Evolutionary conservation across 92 coral and sea anemone genomes (phyloP).

Genomic region (Actinostola sp.): DNA sequence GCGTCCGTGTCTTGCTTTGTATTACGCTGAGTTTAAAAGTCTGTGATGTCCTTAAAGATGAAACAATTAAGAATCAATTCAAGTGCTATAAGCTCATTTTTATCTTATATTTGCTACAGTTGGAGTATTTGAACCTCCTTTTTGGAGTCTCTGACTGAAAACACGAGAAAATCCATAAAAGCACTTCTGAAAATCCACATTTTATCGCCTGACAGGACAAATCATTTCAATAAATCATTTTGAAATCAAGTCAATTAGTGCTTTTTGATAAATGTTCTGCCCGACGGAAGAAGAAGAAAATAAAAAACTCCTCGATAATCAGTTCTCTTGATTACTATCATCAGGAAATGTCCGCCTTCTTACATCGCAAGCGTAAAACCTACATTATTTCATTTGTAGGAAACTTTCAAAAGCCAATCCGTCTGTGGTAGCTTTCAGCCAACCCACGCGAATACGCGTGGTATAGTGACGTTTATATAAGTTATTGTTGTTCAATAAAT

Average conservation of each 20-base stretch:
- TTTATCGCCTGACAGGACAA: not conserved
- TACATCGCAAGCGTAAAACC: not conserved
- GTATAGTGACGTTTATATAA: slow-evolving; percentile 19
- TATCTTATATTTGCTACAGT: slow-evolving; percentile 11
- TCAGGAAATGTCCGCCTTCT: slow-evolving; percentile 8
- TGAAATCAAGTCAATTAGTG: too few species aligned
- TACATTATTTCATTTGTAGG: not conserved
- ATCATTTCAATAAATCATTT: not conserved
- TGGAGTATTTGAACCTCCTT: not conserved
- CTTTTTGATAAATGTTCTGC: too few species aligned
- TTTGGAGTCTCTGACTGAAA: not conserved
- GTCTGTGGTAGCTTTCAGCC: not conserved
- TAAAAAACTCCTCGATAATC: not conserved
- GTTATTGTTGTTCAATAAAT: slow-evolving; percentile 9
- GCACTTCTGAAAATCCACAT: not conserved
- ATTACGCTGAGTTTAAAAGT: not conserved
- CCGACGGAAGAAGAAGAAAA: not conserved
- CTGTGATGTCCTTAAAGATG: not conserved
- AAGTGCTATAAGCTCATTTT: not conserved
- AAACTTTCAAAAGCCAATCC: not conserved
- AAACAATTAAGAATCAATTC: not conserved
- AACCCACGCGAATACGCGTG: slow-evolving; percentile 39
- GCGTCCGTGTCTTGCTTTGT: not conserved
- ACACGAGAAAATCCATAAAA: not conserved
- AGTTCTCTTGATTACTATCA: not conserved